Evolutionary conservation across 2,113 vertebrate genomes (phyloP).

Genomic region (Climacteris rufus): DNA sequence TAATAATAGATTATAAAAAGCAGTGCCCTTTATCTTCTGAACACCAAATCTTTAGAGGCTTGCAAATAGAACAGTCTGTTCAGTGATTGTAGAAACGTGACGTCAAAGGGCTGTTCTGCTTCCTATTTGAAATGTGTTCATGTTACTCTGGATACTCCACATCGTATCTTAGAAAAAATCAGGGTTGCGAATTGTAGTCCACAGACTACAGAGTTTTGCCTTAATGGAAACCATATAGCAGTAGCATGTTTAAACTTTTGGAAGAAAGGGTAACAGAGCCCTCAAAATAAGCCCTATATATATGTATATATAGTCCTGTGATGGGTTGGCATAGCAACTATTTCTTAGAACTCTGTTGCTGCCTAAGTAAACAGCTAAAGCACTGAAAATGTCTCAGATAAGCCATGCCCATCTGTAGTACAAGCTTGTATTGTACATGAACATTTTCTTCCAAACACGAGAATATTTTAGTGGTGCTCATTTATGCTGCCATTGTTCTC

Average conservation of each 20-base stretch:
- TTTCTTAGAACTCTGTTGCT: constrained; percentile 69
- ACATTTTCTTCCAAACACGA: background rate
- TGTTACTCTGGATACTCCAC: constrained; percentile 5
- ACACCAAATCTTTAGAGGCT: constrained; percentile 58
- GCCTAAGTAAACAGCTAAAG: constrained; percentile 74
- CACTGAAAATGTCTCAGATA: constrained; percentile 55
- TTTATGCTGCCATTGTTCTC: constrained; percentile 11
- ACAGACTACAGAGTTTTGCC: background rate
- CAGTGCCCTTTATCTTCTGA: constrained; percentile 67
- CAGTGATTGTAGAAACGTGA: constrained; percentile 56
- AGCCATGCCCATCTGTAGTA: constrained; percentile 56
- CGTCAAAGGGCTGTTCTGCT: constrained; percentile 33
- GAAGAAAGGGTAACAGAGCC: constrained; percentile 55
- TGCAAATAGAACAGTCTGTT: constrained; percentile 61
- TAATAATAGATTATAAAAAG: constrained; percentile 72
- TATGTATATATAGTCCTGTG: constrained; percentile 42
- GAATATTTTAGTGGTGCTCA: constrained; percentile 1
- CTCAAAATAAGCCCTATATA: constrained; percentile 66
- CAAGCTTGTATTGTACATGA: background rate
- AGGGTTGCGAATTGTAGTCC: background rate
- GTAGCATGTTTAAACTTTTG: constrained; percentile 58
- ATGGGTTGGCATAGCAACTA: constrained; percentile 79
- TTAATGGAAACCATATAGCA: constrained; percentile 32
- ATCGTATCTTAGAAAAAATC: background rate
- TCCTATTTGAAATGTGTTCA: constrained; percentile 16